phyloP scores from a whole-genome alignment of 2,888 invertebrate genomes.

The Diaperis boleti region DNA sequence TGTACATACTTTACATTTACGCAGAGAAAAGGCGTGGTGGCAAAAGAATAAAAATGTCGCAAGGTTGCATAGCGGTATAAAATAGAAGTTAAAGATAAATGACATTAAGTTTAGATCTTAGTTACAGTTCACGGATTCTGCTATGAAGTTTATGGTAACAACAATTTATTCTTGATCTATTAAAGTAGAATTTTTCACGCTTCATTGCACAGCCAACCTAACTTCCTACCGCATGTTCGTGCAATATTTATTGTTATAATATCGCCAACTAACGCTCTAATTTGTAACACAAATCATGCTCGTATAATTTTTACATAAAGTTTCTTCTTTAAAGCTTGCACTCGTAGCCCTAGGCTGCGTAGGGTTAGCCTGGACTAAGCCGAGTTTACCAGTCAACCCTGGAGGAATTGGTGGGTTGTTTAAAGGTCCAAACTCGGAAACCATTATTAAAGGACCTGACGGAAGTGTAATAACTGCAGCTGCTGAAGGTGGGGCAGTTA shows the following conservation, averaged over 20 bases:
- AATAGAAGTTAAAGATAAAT: constrained; percentile 57
- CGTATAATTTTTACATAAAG: not conserved
- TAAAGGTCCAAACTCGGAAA: constrained; percentile 61
- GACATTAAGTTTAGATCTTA: constrained; percentile 52
- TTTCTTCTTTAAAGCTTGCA: constrained; percentile 40
- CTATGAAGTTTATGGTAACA: constrained; percentile 55
- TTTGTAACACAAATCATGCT: not conserved
- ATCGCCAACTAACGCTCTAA: not conserved
- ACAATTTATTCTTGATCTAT: constrained; percentile 39
- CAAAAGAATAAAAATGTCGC: constrained; percentile 56
- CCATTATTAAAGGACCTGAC: constrained; percentile 63
- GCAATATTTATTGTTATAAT: not conserved
- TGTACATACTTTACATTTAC: constrained; percentile 50
- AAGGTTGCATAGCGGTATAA: constrained; percentile 63
- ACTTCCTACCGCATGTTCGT: not conserved
- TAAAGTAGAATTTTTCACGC: constrained; percentile 11
- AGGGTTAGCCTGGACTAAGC: constrained; percentile 32
- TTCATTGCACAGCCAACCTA: constrained; percentile 10
- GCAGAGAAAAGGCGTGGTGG: constrained; percentile 55
- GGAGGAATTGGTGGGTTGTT: constrained; percentile 61
- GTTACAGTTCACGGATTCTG: constrained; percentile 53
- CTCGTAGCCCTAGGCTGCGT: constrained; percentile 45
- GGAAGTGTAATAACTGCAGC: constrained; percentile 62
- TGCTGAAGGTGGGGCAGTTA: constrained; percentile 55
- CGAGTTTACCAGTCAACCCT: constrained; percentile 54